These are phyloP conservation scores for Leiothrix lutea DNA, from an alignment of 2,113 vertebrate genomes.

Conservation along the genomic window DNA sequence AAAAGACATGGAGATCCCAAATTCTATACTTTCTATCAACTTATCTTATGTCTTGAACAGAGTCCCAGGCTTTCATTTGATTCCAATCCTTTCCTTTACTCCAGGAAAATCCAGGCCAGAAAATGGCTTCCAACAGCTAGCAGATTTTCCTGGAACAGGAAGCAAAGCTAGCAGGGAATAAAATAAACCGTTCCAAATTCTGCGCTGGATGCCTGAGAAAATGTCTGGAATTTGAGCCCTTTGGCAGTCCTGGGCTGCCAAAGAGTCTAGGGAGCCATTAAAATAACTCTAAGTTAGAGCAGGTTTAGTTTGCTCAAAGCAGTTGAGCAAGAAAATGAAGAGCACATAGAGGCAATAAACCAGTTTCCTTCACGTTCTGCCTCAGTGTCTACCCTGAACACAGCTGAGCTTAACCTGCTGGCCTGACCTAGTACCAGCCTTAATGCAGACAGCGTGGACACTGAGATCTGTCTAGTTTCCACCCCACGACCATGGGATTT, in stretches of 20 bases:
- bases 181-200: neutral
- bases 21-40: neutral
- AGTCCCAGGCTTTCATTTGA: neutral
- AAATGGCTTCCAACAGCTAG: neutral
- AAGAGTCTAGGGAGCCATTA: neutral
- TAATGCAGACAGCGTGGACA: neutral
- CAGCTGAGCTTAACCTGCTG: neutral
- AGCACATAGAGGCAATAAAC: neutral
- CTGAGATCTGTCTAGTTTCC: neutral
- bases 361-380: neutral
- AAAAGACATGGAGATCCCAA: neutral
- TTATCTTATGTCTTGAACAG: neutral
- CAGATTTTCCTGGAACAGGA: slow-evolving; percentile 36
- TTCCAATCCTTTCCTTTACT: neutral
- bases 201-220: neutral
- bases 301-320: neutral
- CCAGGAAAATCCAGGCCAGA: neutral
- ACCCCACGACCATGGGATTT: neutral
- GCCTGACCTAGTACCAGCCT: neutral
- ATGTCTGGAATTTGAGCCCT: slow-evolving; percentile 34
- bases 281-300: neutral
- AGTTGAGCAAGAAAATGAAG: neutral
- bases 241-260: neutral
- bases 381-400: neutral
- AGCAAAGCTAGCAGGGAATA: neutral